Evolutionary conservation across 1,140 invertebrate species (phyloP).

Genomic region (Oreohelix idahoensis): DNA sequence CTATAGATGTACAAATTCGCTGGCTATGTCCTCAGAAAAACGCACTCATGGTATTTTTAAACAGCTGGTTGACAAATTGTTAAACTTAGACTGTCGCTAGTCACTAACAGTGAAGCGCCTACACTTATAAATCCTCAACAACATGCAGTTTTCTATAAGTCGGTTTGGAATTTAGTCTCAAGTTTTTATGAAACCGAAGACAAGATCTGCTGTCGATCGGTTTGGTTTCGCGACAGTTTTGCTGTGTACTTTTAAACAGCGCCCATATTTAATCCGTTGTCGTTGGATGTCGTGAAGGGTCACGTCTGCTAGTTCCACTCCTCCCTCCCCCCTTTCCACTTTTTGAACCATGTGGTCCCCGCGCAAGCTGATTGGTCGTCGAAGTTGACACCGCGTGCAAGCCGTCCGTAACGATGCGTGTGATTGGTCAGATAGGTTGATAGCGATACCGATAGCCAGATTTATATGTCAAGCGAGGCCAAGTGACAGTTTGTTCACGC

Average conservation of each 20-base stretch:
- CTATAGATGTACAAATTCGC: no score
- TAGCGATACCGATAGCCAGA: not conserved
- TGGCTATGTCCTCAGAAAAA: no score
- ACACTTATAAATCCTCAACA: no score
- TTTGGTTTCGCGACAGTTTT: not conserved
- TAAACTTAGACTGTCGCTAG: no score
- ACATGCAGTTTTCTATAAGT: no score
- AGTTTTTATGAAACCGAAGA: no score
- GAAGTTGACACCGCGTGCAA: constrained; percentile 20
- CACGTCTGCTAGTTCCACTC: not conserved
- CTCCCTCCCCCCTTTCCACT: not conserved
- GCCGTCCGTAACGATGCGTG: constrained; percentile 13
- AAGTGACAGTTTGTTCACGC: not conserved
- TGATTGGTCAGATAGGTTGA: constrained; percentile 2
- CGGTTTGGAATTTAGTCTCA: no score
- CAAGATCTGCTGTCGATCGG: not conserved
- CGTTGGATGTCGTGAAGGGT: not conserved
- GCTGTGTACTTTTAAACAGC: not conserved
- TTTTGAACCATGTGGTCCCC: not conserved
- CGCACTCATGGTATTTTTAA: no score
- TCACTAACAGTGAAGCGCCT: no score
- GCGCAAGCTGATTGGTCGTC: constrained; percentile 18
- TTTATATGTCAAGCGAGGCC: constrained; percentile 19
- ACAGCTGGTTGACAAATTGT: no score
- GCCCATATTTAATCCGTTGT: not conserved